phyloP scores from a whole-genome alignment of 2,797 vertebrate genomes.

The Sebastes paucispinis region DNA sequence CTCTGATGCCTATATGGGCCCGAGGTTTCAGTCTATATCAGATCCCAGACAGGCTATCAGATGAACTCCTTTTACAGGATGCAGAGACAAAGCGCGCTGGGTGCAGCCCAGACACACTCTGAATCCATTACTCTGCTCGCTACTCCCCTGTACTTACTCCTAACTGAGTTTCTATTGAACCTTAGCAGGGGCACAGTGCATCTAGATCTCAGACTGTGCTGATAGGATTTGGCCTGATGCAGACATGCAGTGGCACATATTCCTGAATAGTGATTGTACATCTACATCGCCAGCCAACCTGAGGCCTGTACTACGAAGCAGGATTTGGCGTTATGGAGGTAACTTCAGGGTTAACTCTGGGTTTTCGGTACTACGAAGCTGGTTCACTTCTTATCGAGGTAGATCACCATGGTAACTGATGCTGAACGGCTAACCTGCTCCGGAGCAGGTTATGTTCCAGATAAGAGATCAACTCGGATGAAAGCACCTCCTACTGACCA shows the following conservation, averaged over 20 bases:
- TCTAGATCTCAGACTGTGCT: constrained; percentile 27
- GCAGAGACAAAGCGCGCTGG: constrained; percentile 38
- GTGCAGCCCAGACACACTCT: constrained; percentile 60
- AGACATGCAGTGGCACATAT: constrained; percentile 1
- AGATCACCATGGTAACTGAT: too few species aligned
- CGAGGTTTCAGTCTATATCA: constrained; percentile 59
- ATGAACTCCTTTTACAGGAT: constrained; percentile 62
- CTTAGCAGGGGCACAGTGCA: constrained; percentile 21
- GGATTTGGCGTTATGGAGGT: too few species aligned
- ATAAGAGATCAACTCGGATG: too few species aligned
- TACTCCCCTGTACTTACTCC: constrained; percentile 24
- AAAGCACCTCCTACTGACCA: too few species aligned
- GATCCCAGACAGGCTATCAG: constrained; percentile 67
- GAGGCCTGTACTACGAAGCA: too few species aligned
- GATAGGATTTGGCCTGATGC: constrained; percentile 33
- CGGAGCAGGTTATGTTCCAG: too few species aligned
- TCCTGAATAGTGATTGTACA: constrained; percentile 3
- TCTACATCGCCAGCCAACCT: background rate
- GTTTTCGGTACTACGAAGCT: too few species aligned
- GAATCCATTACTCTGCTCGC: constrained; percentile 64
- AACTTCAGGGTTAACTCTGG: too few species aligned
- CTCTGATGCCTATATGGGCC: constrained; percentile 48
- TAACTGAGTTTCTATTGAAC: constrained; percentile 76
- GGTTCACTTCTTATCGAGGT: too few species aligned
- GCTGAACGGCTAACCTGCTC: too few species aligned